A percentile compares a stretch with the other conserved stretches of the same genome.
Evolutionary conservation across 2,797 vertebrate genomes (phyloP).

Genomic region (Allobates femoralis): DNA sequence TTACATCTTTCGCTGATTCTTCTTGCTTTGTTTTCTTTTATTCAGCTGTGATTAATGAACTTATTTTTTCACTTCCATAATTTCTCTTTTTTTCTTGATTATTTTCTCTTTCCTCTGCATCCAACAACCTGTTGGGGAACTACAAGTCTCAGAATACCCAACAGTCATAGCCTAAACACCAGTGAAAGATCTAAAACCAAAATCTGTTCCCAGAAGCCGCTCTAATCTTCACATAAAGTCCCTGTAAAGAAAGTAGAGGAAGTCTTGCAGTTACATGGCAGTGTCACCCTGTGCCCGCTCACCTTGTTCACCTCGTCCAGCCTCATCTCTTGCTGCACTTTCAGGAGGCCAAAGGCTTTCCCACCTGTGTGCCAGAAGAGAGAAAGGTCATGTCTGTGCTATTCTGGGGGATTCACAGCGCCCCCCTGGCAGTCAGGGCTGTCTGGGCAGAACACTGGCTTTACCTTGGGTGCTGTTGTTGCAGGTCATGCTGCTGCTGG

Average conservation of each 20-base stretch:
- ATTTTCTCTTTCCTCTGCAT: too few species aligned
- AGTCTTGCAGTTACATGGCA: neutral
- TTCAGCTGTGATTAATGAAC: too few species aligned
- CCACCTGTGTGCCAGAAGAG: constrained; percentile 73
- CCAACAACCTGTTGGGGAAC: neutral
- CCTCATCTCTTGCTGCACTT: constrained; percentile 84
- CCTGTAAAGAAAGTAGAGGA: neutral
- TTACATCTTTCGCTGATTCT: too few species aligned
- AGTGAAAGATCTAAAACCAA: too few species aligned
- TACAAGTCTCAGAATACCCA: neutral
- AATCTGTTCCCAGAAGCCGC: too few species aligned
- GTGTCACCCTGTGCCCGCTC: constrained; percentile 54
- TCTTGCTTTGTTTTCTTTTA: too few species aligned
- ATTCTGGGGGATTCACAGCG: neutral
- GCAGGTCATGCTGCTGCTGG: constrained; percentile 37
- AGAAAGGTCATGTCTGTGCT: neutral
- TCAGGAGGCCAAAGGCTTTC: constrained; percentile 86
- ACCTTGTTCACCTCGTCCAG: constrained; percentile 90
- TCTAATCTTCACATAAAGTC: neutral
- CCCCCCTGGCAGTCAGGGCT: neutral
- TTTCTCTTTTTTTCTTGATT: too few species aligned
- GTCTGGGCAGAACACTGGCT: neutral
- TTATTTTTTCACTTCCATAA: too few species aligned
- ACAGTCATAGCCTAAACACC: neutral
- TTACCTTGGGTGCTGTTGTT: constrained; percentile 57